Evolutionary conservation across 2,888 invertebrate genomes (phyloP).

Genomic region (Platycnemis pennipes): DNA sequence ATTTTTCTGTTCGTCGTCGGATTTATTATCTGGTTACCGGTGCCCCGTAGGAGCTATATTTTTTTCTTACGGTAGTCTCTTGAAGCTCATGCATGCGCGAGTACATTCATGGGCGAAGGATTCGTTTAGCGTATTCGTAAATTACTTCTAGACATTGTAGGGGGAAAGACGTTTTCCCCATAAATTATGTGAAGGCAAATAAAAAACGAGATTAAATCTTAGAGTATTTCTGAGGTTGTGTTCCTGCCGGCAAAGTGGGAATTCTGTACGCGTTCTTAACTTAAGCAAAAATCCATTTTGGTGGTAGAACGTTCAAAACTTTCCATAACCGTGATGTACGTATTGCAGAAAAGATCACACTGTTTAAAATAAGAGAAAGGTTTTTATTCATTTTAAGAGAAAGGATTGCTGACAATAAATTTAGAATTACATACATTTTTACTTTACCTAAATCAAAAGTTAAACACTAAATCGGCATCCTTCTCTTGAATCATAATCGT

Average conservation of each 20-base stretch:
- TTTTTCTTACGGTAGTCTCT: constrained; percentile 24
- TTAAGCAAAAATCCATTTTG: too few species aligned
- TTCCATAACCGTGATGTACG: too few species aligned
- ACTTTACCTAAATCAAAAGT: too few species aligned
- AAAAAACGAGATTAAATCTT: neutral
- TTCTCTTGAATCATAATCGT: too few species aligned
- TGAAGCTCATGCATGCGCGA: constrained; percentile 19
- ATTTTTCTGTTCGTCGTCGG: constrained; percentile 51
- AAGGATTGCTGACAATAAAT: too few species aligned
- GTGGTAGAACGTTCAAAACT: too few species aligned
- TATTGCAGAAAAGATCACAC: too few species aligned
- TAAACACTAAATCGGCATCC: too few species aligned
- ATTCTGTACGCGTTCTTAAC: too few species aligned
- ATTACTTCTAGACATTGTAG: neutral
- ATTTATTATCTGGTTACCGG: constrained; percentile 50
- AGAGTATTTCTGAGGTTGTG: neutral
- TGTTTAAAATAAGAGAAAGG: too few species aligned
- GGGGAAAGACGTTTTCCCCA: neutral
- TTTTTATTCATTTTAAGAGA: too few species aligned
- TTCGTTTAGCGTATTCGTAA: constrained; percentile 3
- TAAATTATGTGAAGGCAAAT: neutral
- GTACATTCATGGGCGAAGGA: neutral
- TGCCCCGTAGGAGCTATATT: neutral
- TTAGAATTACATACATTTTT: too few species aligned
- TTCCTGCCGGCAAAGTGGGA: neutral